Base-by-base conservation (phyloP, 2,113 vertebrate genomes). In the Myodes glareolus region DNA sequence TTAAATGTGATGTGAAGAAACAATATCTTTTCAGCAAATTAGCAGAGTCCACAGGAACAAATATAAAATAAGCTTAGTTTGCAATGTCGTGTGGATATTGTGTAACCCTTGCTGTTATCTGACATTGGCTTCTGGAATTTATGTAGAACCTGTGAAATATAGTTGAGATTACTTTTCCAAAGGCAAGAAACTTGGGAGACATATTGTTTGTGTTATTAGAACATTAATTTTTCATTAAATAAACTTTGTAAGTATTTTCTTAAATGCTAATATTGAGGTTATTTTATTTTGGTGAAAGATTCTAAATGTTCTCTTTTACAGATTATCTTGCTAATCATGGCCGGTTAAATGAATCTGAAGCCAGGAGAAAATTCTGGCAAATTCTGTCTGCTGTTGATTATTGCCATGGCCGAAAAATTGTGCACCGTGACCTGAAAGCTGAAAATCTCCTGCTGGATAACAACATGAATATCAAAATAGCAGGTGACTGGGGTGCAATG, bases 391-490 rank as follows among this genome's bases (percentile, higher is more conserved):
- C 99, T 0, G 99, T 99, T 87, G 99, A 99, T 96, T 99, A 99
- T 97, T 99, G 99, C 98, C 99, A 99, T 36, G 98, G 99, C 92
- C 99, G 99, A 92, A 99, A 99, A 97, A 99, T 99, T 47, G 99
- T 99, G 76, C 99, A 99, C 98, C 98, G 99, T 61, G 99, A 99
- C 98, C 99, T 99, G 92, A 99, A 99, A 97, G 99, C 99, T 3
- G 99, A 99, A 98, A 99, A 99, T 90, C 99, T 99, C 72, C 98
- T 99, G 95, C 99, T 99, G 5, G 99, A 99, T 92, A 99, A 97
- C 97, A 99, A 99, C 98, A 99, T 99, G 99, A 99, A 99, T 98
- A 99, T 99, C 99, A 99, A 99, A 98, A 99, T 99, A 96, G 99
- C 99, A 99, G 99, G 99, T 99, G 99, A 45, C 14, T 4, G 16